phyloP scores from a whole-genome alignment of 2,113 vertebrate genomes.

The Halichoeres trimaculatus region DNA sequence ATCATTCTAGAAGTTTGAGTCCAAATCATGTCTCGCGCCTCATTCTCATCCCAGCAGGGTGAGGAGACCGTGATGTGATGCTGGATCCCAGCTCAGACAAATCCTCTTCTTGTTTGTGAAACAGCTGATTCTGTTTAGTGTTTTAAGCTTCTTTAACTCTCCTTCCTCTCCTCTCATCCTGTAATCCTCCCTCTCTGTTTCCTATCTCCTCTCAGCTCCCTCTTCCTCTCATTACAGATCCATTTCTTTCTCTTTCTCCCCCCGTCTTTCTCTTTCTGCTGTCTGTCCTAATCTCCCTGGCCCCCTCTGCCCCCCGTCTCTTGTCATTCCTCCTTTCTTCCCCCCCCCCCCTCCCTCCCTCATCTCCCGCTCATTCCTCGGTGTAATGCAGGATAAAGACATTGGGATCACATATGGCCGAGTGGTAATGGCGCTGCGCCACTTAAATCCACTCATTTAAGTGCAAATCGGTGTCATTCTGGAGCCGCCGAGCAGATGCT shows the following conservation, averaged over 20 bases:
- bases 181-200: constrained; percentile 12
- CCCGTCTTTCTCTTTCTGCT: constrained; percentile 14
- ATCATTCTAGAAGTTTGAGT: too few species aligned
- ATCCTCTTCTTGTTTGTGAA: constrained; percentile 2
- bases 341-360: constrained; percentile 10
- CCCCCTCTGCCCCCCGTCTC: constrained; percentile 27
- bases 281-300: constrained; percentile 53
- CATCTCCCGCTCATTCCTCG: constrained; percentile 40
- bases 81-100: not conserved
- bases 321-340: constrained; percentile 54
- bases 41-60: too few species aligned
- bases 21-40: too few species aligned
- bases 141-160: not conserved
- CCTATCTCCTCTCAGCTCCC: not conserved
- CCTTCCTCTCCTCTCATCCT: not conserved
- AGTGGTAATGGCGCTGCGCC: constrained; percentile 90
- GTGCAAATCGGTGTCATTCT: constrained; percentile 92
- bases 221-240: constrained; percentile 57
- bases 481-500: constrained; percentile 76
- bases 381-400: constrained; percentile 91
- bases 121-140: not conserved
- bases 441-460: constrained; percentile 96
- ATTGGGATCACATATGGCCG: constrained; percentile 93
- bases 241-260: constrained; percentile 49
- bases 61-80: not conserved